Evolutionary conservation across 2,888 invertebrate genomes (phyloP).

Genomic region (Perdita meconis): DNA sequence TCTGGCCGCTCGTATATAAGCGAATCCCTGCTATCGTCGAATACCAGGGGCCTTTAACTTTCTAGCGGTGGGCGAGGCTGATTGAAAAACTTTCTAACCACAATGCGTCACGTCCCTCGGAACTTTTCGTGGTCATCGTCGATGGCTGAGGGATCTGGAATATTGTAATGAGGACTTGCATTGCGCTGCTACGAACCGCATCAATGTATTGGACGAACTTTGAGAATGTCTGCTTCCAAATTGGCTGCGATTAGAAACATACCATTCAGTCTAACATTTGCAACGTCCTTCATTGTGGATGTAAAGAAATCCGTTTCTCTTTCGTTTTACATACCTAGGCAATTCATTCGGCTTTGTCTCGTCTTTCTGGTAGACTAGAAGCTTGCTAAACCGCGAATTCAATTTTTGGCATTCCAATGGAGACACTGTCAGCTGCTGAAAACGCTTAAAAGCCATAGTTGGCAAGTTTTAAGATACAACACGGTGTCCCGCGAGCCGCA

Average conservation of each 20-base stretch:
- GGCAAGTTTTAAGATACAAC: conserved; percentile 71
- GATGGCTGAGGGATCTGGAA: not conserved
- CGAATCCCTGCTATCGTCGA: not conserved
- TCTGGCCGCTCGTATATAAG: conserved; percentile 11
- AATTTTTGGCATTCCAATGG: conserved; percentile 48
- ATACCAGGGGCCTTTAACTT: conserved; percentile 20
- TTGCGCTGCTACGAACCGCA: too few relatives aligned
- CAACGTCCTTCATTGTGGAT: too few relatives aligned
- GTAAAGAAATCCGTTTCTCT: too few relatives aligned
- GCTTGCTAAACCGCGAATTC: not conserved
- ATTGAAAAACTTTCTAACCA: conserved; percentile 44
- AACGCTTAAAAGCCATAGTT: conserved; percentile 70
- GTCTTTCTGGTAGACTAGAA: not conserved
- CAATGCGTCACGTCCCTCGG: conserved; percentile 3
- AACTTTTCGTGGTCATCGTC: conserved; percentile 5
- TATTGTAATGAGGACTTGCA: too few relatives aligned
- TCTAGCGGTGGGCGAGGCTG: not conserved
- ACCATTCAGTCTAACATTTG: too few relatives aligned
- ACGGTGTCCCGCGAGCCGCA: conserved; percentile 41
- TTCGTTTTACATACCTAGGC: too few relatives aligned
- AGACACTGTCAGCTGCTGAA: conserved; percentile 36
- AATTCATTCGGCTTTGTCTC: not conserved
- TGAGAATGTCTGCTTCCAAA: too few relatives aligned
- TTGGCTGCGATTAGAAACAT: too few relatives aligned
- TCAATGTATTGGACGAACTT: too few relatives aligned